Evolutionary conservation across 2,888 invertebrate genomes (phyloP), one percentile per base, ranked within the genome.

Genomic region (Polylopha cassiicola): DNA sequence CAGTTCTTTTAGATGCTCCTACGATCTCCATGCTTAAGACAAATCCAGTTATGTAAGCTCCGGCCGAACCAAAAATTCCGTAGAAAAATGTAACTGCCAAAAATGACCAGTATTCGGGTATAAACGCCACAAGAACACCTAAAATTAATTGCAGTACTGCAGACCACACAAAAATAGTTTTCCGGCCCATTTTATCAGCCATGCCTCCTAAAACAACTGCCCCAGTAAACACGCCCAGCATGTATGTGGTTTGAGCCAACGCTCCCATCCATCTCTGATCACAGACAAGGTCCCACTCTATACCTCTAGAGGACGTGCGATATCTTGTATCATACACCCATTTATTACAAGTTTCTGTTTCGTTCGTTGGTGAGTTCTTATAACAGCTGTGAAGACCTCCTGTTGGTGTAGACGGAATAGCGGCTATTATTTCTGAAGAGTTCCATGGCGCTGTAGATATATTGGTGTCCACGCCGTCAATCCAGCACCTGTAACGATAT

Each of bases 211-310:
- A 75, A 0, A 90, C 89, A 1, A 95, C 91, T 0, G 95, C 94
- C 2, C 95, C 95, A 0, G 91, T 89, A 59, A 95, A 94, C 3
- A 94, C 94, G 8, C 95, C 95, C 54, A 95, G 86, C 95, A 95
- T 95, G 65, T 91, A 93, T 26, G 87, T 64, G 3, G 92, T 90
- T 65, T 95, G 95, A 0, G 93, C 91, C 10, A 93, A 67, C 1
- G 95, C 91, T 1, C 93, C 92, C 89, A 91, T 91, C 94, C 94
- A 95, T 48, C 93, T 85, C 43, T 87, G 80, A 47, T 91, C 89
- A 62, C 95, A 95, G 1, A 95, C 92, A 33, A 95, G 89, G 61
- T 91, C 79, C 95, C 95, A 95, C 69, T 95, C 94, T 8, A 94
- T 93, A 4, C 90, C 89, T 31, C 92, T 87, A 0, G 94, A 92